Conservation (phyloP, 2,113 vertebrate species). For the Istiophorus platypterus region DNA sequence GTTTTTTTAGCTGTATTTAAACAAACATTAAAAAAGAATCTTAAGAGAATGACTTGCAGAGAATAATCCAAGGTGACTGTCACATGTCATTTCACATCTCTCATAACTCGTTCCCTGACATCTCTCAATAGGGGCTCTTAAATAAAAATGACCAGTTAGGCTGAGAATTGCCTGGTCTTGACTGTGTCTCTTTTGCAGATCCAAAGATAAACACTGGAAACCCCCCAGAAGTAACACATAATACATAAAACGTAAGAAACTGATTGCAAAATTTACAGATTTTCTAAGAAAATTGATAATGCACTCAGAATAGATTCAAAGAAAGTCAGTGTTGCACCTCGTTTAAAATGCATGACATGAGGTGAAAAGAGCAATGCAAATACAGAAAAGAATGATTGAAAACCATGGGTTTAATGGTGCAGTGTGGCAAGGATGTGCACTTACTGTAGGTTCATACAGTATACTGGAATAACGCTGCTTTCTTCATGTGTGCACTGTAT, state of each 20-base stretch:
- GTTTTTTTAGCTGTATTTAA: too few species aligned
- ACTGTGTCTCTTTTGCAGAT: background rate
- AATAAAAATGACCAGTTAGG: background rate
- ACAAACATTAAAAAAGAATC: too few species aligned
- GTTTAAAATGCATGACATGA: background rate
- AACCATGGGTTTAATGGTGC: background rate
- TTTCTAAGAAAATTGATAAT: background rate
- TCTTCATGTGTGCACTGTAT: slow-evolving; percentile 18
- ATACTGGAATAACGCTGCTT: slow-evolving; percentile 2
- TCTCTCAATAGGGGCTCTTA: background rate
- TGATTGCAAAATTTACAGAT: background rate
- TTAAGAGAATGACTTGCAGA: background rate
- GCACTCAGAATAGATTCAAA: background rate
- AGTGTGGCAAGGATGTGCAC: slow-evolving; percentile 6
- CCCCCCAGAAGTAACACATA: background rate
- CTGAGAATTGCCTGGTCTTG: background rate
- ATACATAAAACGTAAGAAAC: background rate
- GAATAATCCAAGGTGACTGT: background rate
- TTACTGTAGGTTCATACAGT: slow-evolving; percentile 13
- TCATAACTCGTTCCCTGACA: background rate
- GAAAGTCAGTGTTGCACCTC: background rate
- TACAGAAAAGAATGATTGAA: background rate
- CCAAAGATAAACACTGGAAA: background rate
- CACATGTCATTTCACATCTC: slow-evolving; percentile 1
- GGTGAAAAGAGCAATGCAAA: slow-evolving; percentile 10